phyloP scores from a whole-genome alignment of 2,113 vertebrate species.

The Tachycineta bicolor region DNA sequence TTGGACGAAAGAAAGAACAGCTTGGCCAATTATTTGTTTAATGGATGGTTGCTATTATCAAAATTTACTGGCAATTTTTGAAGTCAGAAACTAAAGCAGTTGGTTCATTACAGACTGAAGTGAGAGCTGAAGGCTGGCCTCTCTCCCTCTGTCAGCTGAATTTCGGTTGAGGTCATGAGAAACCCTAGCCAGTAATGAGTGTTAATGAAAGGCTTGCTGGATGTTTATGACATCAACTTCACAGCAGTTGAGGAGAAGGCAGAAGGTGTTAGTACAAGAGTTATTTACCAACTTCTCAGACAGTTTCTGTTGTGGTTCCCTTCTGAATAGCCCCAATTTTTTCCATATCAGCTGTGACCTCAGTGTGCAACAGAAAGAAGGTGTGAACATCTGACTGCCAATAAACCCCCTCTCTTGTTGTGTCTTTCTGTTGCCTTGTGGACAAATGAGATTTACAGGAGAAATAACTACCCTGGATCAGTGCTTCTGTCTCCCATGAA shows the following conservation, averaged over 20 bases:
- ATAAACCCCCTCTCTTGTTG: not conserved
- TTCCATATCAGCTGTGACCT: not conserved
- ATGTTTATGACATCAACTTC: not conserved
- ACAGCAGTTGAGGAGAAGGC: not conserved
- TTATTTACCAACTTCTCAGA: not conserved
- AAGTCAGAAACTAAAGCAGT: not conserved
- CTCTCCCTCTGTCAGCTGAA: not conserved
- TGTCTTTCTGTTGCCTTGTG: not conserved
- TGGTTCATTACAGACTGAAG: not conserved
- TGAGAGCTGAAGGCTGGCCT: not conserved
- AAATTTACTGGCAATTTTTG: not conserved
- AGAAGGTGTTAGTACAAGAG: not conserved
- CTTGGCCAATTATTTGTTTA: not conserved
- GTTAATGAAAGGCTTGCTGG: not conserved
- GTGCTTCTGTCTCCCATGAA: not conserved
- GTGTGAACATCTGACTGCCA: not conserved
- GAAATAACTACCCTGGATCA: not conserved
- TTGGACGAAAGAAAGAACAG: not conserved
- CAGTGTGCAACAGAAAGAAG: not conserved
- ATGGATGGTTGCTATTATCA: not conserved
- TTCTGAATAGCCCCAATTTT: not conserved
- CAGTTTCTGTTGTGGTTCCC: not conserved
- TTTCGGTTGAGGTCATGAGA: not conserved
- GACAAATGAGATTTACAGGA: not conserved
- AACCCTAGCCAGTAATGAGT: not conserved